Evolutionary conservation across 2,113 vertebrate genomes (phyloP), one percentile per base, ranked within the genome.

Genomic region (Protomyctophum bolini): DNA sequence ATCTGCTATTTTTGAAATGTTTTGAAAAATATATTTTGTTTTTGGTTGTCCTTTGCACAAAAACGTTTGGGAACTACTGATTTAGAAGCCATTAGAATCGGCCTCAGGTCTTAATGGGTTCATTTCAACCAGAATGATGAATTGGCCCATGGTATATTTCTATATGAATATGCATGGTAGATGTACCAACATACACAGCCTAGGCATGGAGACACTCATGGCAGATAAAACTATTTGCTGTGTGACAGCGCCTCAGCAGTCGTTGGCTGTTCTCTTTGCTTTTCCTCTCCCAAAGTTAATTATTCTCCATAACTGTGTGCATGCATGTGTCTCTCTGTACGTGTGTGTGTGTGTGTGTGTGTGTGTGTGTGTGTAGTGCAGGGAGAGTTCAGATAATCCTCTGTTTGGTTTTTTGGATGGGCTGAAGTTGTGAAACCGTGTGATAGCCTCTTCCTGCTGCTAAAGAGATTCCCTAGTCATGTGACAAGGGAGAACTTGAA

Each of bases 271-370:
- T 60, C 57, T 75, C 51, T 77, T 70, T 58, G 52, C 52, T 66
- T 61, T 64, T 48, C 58, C 82, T 69, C 68, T 0, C 0, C 41
- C 9, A 11, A 41, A 68, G 87, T 93, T 93, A 94, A 93, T 94
- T 11, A 93, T 92, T 86, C 82, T 75, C 60, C n/a, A 14, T 49
- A 58, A 64, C 33, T 63, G 66, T 66, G 61, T 62, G 58, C 49
- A 75, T 67, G 10, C 79, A 61, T 70, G 65, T 66, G 45, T 67
- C 45, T 52, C 54, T 49, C 48, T 63, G 41, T 66, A 11, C 54
- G 28, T 57, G 51, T 48, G 72, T 12, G 2, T 66, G 28, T 63
- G 50, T 56, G 58, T 14, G 66, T 63, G 33, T 51, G 11, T 4
- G 8, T n/a, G 54, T n/a, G 6, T n/a, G 48, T 10, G 66, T 49